Conservation (phyloP, 2,888 invertebrate species). For the Drosophila paracracens region DNA sequence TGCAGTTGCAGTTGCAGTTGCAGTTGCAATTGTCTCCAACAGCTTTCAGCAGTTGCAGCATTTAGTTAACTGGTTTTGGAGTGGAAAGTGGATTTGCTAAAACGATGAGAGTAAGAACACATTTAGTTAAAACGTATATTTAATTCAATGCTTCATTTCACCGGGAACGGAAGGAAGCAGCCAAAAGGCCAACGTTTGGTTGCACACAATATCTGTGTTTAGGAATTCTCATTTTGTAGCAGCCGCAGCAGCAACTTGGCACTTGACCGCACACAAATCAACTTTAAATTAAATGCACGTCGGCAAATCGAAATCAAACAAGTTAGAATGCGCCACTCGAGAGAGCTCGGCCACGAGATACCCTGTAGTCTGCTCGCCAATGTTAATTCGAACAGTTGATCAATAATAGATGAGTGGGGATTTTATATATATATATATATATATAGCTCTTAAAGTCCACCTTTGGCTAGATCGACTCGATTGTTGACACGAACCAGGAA, state of each 20-base stretch:
- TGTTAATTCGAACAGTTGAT: not conserved
- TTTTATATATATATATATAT: not conserved
- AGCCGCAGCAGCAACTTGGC: conserved; percentile 9
- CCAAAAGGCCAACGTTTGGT: conserved; percentile 2
- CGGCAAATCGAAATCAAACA: conserved; percentile 35
- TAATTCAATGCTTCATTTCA: not conserved
- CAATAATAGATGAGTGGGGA: not conserved
- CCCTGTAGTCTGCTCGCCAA: not conserved
- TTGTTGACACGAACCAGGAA: too few species aligned
- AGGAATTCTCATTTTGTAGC: conserved; percentile 48
- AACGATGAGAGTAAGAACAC: conserved; percentile 12
- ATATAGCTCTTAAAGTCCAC: not conserved
- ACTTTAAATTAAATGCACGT: conserved; percentile 71
- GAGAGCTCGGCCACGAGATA: not conserved
- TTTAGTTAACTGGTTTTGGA: not conserved
- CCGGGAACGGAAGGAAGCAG: conserved; percentile 34
- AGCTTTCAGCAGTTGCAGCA: conserved; percentile 13
- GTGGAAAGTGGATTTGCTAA: conserved; percentile 24
- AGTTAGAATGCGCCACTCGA: not conserved
- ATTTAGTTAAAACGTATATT: conserved; percentile 40
- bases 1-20: not conserved
- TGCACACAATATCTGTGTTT: conserved; percentile 63
- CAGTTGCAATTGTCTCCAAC: conserved; percentile 1
- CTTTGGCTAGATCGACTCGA: not conserved
- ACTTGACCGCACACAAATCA: conserved; percentile 65